phyloP scores from a whole-genome alignment of 2,113 vertebrate species.

The Dromiciops gliroides region DNA sequence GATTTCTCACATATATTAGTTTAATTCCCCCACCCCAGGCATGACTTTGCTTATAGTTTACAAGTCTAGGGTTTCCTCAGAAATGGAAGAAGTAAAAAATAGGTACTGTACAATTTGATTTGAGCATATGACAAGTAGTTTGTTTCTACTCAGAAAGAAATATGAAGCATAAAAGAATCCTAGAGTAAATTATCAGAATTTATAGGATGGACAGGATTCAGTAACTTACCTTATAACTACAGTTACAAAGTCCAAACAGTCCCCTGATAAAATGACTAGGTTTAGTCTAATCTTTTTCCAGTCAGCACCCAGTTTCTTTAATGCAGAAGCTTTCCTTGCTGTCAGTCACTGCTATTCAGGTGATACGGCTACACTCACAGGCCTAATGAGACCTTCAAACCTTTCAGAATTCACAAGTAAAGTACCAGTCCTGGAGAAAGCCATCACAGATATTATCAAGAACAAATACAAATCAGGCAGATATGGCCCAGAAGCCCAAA shows the following conservation, averaged over 20 bases:
- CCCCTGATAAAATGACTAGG: not conserved
- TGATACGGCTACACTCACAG: not conserved
- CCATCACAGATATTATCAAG: not conserved
- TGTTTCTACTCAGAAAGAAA: not conserved
- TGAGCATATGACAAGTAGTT: not conserved
- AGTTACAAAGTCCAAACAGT: not conserved
- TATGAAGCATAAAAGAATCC: not conserved
- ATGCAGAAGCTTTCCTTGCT: not conserved
- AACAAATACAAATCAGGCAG: not conserved
- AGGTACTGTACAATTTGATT: not conserved
- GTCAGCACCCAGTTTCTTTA: not conserved
- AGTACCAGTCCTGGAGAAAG: not conserved
- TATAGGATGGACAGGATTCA: not conserved
- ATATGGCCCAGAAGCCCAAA: not conserved
- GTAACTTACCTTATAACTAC: not conserved
- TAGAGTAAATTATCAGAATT: not conserved
- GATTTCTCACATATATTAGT: not conserved
- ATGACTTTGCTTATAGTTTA: not conserved
- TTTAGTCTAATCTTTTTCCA: not conserved
- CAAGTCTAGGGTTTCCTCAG: not conserved
- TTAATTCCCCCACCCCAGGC: not conserved
- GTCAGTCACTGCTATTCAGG: not conserved
- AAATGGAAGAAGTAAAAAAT: not conserved
- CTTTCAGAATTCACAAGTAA: not conserved
- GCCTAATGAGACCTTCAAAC: not conserved